Conservation (phyloP, 1,140 invertebrate genomes). For the Bombus sibiricus region DNA sequence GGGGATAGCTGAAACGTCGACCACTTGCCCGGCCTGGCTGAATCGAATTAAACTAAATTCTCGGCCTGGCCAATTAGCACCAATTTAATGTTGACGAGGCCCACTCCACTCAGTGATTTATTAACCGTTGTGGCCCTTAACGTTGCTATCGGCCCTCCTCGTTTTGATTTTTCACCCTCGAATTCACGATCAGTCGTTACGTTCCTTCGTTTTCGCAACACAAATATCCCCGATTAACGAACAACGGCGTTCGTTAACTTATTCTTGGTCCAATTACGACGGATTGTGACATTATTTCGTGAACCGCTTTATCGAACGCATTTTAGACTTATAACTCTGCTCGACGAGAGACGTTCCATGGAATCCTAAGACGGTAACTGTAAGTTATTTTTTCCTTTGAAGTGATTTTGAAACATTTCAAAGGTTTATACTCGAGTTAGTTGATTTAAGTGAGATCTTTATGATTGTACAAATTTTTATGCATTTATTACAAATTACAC, state of each 20-base stretch:
- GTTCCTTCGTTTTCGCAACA: background rate
- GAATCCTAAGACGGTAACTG: background rate
- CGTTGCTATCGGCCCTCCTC: background rate
- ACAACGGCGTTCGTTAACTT: conserved; percentile 24
- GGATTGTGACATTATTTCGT: conserved; percentile 7
- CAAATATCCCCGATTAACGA: conserved; percentile 25
- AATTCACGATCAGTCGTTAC: background rate
- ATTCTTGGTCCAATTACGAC: conserved; percentile 35
- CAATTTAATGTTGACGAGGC: conserved; percentile 70
- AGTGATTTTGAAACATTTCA: too few species aligned
- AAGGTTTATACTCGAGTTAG: too few species aligned
- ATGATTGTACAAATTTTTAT: too few species aligned
- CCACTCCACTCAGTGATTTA: conserved; percentile 52
- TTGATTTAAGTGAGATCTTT: too few species aligned
- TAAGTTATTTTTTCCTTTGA: background rate
- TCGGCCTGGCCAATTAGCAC: conserved; percentile 73
- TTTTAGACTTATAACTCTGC: background rate
- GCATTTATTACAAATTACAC: too few species aligned
- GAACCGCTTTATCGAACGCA: background rate
- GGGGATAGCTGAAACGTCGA: conserved; percentile 39
- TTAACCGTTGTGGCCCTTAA: conserved; percentile 23
- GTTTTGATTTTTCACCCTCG: conserved; percentile 14
- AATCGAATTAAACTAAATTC: conserved; percentile 77
- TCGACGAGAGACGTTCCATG: background rate
- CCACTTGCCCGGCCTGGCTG: conserved; percentile 25